These are phyloP conservation scores for Cantharis lateralis DNA, from an alignment of 2,888 invertebrate species.

Conservation along the genomic window DNA sequence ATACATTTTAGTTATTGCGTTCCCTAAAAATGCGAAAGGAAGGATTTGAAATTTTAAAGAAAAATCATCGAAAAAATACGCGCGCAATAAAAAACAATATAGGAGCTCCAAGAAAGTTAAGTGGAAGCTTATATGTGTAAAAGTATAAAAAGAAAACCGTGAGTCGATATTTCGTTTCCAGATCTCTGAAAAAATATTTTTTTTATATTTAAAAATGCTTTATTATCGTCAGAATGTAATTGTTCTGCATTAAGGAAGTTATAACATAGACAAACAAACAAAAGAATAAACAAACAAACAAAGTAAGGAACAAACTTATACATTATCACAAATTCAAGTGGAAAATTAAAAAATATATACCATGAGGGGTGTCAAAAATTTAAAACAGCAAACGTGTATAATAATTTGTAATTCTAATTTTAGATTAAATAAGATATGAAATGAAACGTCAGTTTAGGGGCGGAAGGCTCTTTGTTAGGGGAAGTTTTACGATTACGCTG, in stretches of 20 bases:
- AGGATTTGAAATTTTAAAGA: neutral
- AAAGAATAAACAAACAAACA: too few relatives aligned
- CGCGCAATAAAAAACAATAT: neutral
- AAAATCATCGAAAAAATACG: neutral
- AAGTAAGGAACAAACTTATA: too few relatives aligned
- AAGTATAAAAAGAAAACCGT: neutral
- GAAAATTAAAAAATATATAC: too few relatives aligned
- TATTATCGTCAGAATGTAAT: neutral
- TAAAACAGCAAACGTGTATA: neutral
- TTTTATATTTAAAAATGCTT: too few relatives aligned
- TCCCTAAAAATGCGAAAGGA: neutral
- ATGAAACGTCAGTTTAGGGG: neutral
- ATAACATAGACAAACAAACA: too few relatives aligned
- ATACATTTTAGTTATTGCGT: neutral
- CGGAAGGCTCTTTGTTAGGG: neutral
- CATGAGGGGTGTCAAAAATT: neutral
- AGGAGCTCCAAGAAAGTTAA: neutral
- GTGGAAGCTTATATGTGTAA: neutral
- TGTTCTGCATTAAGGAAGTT: neutral
- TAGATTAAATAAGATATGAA: slow-evolving; percentile 2
- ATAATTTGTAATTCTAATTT: slow-evolving; percentile 3
- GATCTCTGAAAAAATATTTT: neutral
- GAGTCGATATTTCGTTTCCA: neutral
- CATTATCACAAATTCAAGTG: too few relatives aligned
- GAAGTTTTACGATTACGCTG: neutral